phyloP scores from a whole-genome alignment of 2,113 vertebrate genomes.

The Pantherophis guttatus region DNA sequence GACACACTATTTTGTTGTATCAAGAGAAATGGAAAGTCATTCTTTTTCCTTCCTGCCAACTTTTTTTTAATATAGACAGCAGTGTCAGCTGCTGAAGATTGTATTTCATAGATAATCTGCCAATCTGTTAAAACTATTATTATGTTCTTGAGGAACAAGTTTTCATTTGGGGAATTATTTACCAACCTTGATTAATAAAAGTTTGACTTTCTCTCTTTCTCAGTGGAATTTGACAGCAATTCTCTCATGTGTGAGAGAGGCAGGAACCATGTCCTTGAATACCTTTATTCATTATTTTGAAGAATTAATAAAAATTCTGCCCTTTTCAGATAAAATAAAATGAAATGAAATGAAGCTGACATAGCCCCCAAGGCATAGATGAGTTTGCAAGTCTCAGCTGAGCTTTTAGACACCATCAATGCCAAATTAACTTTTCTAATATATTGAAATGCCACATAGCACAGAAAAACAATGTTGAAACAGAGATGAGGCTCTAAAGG shows the following conservation, averaged over 20 bases:
- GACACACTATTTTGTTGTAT: not conserved
- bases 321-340: conserved; percentile 15
- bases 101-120: not conserved
- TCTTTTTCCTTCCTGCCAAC: not conserved
- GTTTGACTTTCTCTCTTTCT: not conserved
- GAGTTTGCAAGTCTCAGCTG: not conserved
- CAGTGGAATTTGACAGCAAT: conserved; percentile 1
- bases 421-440: conserved; percentile 7
- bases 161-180: not conserved
- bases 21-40: not conserved
- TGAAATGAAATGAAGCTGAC: not conserved
- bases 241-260: not conserved
- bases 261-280: not conserved
- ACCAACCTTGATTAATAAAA: not conserved
- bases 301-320: conserved; percentile 14
- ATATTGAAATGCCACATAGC: not conserved
- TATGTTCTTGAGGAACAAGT: not conserved
- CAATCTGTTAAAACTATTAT: not conserved
- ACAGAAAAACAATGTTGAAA: conserved; percentile 24
- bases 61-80: not conserved
- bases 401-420: conserved; percentile 12
- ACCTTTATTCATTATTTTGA: conserved; percentile 17
- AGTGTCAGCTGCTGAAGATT: not conserved
- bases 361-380: conserved; percentile 6
- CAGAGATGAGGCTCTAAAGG: not conserved